Conservation (phyloP, 1,140 invertebrate genomes). For the Musca domestica region DNA sequence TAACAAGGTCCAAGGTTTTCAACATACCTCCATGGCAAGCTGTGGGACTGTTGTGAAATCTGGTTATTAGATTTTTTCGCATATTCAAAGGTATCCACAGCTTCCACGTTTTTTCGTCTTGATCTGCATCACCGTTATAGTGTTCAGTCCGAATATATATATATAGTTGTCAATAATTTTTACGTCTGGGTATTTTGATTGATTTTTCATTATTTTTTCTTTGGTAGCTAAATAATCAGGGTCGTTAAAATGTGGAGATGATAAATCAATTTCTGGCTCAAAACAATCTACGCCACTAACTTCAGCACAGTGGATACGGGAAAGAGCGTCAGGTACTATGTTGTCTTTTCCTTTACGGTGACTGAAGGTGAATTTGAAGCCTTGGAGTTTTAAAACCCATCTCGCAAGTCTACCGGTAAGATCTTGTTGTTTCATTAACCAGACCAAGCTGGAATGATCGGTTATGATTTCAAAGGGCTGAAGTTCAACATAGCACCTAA, state of each 20-base stretch:
- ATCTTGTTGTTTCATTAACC: conserved; percentile 13
- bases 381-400: conserved; percentile 17
- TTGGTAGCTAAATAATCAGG: not conserved
- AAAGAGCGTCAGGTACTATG: conserved; percentile 21
- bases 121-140: not conserved
- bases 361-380: not conserved
- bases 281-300: not conserved
- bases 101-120: conserved; percentile 18
- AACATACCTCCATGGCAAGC: not conserved
- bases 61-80: not conserved
- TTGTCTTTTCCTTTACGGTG: conserved; percentile 21
- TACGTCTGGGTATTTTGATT: conserved; percentile 15
- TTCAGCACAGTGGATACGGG: not conserved
- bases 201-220: not conserved
- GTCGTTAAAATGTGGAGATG: not conserved
- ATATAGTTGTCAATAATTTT: conserved; percentile 11
- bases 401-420: conserved; percentile 6
- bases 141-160: conserved; percentile 14
- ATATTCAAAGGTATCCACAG: conserved; percentile 24
- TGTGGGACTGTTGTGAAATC: not conserved
- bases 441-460: conserved; percentile 9
- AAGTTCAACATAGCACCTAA: conserved; percentile 7
- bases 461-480: conserved; percentile 15
- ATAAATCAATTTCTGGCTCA: not conserved
- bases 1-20: not conserved